A percentile compares a stretch with the other conserved stretches of the same genome.
Conservation (phyloP, 2,113 vertebrate species). For the Bettongia penicillata region DNA sequence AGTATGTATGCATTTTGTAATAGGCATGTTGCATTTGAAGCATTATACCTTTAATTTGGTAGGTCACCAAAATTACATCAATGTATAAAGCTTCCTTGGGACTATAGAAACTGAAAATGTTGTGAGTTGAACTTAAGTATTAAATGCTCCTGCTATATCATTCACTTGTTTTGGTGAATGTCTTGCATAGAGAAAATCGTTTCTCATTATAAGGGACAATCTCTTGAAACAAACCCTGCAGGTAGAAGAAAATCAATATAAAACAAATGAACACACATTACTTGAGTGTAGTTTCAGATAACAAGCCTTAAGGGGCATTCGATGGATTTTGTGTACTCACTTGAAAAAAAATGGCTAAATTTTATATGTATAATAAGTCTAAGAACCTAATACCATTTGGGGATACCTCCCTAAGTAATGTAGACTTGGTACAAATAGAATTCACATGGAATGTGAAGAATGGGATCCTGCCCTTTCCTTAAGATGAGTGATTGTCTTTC, state of each 20-base stretch:
- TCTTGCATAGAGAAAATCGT: slow-evolving; percentile 36
- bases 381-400: background rate
- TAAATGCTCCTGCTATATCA: background rate
- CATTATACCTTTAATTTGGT: background rate
- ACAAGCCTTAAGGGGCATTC: background rate
- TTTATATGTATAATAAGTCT: background rate
- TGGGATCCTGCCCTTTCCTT: background rate
- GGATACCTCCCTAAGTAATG: background rate
- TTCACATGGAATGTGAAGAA: background rate
- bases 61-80: background rate
- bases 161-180: slow-evolving; percentile 11
- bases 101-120: background rate
- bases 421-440: background rate
- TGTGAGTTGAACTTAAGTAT: background rate
- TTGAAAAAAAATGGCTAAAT: slow-evolving; percentile 42
- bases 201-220: slow-evolving; percentile 17
- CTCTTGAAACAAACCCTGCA: slow-evolving; percentile 11
- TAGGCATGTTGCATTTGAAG: background rate
- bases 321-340: slow-evolving; percentile 40
- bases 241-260: slow-evolving; percentile 55
- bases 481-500: background rate
- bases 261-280: slow-evolving; percentile 39
- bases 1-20: too few species aligned
- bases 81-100: background rate
- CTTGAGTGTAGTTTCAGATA: background rate